Conservation (phyloP, 2,113 vertebrate species). For the Orientallactaga bullata region DNA sequence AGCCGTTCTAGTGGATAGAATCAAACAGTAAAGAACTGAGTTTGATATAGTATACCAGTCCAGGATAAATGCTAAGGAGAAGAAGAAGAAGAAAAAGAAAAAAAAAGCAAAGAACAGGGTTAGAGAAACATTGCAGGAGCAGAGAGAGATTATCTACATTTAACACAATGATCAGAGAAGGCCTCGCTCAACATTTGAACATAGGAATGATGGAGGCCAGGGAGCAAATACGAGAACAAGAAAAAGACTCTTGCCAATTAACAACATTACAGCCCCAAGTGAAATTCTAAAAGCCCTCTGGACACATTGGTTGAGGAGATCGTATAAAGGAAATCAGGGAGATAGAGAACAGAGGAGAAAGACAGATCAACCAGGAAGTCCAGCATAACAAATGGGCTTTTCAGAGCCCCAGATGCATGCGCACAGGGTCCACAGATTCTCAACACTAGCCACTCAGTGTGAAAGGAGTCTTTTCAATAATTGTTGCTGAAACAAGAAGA, state of each 20-base stretch:
- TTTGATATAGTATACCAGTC: not conserved
- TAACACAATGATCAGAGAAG: not conserved
- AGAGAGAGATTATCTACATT: not conserved
- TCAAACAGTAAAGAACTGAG: not conserved
- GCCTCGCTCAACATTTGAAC: not conserved
- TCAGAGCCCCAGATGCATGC: not conserved
- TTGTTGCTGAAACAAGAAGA: not conserved
- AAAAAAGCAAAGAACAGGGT: not conserved
- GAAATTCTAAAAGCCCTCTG: constrained; percentile 13
- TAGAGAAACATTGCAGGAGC: not conserved
- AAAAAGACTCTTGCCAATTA: not conserved
- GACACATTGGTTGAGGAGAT: not conserved
- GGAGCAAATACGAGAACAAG: not conserved
- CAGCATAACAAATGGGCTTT: not conserved
- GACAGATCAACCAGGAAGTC: not conserved
- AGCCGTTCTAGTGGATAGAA: not conserved
- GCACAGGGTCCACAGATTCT: not conserved
- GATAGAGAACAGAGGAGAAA: not conserved
- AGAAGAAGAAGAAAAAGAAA: not conserved
- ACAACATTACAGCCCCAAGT: not conserved
- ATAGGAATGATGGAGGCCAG: not conserved
- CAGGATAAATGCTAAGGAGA: not conserved
- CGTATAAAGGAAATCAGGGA: not conserved
- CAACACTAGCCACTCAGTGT: not conserved
- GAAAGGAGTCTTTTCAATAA: not conserved